phyloP scores from a whole-genome alignment of 2,113 vertebrate species.

The Chunga burmeisteri region DNA sequence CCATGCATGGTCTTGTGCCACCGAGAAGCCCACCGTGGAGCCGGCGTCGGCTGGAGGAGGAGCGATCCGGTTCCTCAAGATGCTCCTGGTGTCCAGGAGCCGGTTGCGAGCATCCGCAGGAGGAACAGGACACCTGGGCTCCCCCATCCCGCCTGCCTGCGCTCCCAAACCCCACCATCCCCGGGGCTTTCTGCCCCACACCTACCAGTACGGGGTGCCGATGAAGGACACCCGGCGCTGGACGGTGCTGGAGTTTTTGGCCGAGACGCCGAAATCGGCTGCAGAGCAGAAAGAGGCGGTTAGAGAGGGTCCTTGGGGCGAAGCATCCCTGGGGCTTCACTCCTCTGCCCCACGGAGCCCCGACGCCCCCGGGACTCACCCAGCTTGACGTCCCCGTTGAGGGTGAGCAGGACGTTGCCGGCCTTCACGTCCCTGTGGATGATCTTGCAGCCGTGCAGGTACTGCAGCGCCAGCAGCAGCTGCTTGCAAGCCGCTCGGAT shows the following conservation, averaged over 20 bases:
- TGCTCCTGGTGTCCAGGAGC: background rate
- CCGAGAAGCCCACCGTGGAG: background rate
- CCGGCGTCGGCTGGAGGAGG: background rate
- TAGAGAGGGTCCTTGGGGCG: background rate
- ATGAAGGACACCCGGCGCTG: conserved; percentile 74
- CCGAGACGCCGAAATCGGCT: conserved; percentile 79
- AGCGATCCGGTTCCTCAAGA: background rate
- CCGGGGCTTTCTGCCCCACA: background rate
- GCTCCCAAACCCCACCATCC: background rate
- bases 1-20: background rate
- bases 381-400: conserved; percentile 70
- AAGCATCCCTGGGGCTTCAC: background rate
- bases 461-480: conserved; percentile 68
- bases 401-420: conserved; percentile 74
- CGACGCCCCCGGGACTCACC: background rate
- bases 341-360: background rate
- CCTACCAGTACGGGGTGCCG: conserved; percentile 76
- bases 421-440: conserved; percentile 78
- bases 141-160: background rate
- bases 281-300: background rate
- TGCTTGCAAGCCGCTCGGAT: conserved; percentile 72
- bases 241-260: conserved; percentile 66
- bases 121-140: background rate
- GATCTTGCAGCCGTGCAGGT: conserved; percentile 70
- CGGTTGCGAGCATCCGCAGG: accelerated